phyloP scores from a whole-genome alignment of 2,113 vertebrate genomes.

The Globicephala melas region DNA sequence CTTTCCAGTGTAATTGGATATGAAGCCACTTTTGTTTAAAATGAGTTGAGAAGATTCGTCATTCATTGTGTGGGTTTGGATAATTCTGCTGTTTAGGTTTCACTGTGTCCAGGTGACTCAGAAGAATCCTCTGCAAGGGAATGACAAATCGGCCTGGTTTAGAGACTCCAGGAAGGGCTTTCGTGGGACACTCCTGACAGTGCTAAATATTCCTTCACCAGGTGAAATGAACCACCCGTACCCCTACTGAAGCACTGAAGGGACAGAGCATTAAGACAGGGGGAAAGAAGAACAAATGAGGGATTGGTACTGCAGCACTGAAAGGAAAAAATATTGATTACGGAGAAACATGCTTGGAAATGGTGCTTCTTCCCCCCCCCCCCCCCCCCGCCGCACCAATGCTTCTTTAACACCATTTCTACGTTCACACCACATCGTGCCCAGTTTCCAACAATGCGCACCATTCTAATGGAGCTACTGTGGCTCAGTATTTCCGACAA shows the following conservation, averaged over 20 bases:
- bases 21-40: conserved; percentile 79
- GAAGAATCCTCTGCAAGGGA: background rate
- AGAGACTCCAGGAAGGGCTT: conserved; percentile 40
- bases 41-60: conserved; percentile 65
- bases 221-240: background rate
- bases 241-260: background rate
- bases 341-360: background rate
- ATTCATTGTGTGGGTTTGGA: conserved; percentile 55
- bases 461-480: background rate
- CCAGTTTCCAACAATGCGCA: background rate
- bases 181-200: background rate
- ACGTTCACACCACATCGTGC: background rate
- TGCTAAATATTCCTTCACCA: background rate
- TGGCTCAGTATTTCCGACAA: conserved; percentile 13
- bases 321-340: background rate
- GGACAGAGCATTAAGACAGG: background rate
- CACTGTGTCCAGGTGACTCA: background rate
- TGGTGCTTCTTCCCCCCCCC: background rate
- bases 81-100: conserved; percentile 16
- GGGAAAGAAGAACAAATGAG: background rate
- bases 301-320: background rate
- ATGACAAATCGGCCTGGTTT: conserved; percentile 27
- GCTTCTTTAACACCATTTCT: background rate
- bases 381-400: background rate
- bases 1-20: conserved; percentile 76